Percentiles rank a stretch among this genome's conserved stretches.
These are phyloP conservation scores for Polydrusus pterygomalis DNA, from an alignment of 2,888 invertebrate genomes.

Conservation along the genomic window DNA sequence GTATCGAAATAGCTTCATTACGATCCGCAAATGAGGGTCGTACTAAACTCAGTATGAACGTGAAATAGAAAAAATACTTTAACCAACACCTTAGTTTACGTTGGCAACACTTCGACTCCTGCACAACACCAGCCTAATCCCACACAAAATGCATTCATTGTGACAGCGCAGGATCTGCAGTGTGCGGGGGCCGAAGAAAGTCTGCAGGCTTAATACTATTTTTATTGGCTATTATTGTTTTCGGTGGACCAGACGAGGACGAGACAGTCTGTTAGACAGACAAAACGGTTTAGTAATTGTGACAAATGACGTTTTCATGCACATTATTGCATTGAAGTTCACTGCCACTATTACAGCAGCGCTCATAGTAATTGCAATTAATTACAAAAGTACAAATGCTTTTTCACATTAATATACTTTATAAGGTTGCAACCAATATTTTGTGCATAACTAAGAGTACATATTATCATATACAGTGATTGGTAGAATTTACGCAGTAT, in stretches of 20 bases:
- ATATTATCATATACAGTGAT: no score
- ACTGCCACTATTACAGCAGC: constrained; percentile 2
- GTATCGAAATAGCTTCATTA: no score
- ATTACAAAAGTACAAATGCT: no score
- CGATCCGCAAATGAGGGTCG: no score
- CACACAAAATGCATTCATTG: constrained; percentile 18
- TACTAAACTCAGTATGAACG: no score
- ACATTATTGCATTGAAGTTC: constrained; percentile 5
- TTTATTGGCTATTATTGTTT: constrained; percentile 33
- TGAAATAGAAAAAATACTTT: no score
- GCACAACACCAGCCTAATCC: constrained; percentile 12
- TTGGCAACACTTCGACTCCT: constrained; percentile 5
- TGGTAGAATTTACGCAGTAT: no score
- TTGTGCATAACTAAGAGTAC: no score
- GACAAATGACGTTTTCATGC: constrained; percentile 12
- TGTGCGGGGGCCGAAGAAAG: constrained; percentile 31
- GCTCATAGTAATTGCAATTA: no score
- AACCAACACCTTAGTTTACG: no score
- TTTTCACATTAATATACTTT: no score
- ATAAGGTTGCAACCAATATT: no score
- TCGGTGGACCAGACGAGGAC: constrained; percentile 23
- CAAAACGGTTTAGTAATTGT: constrained; percentile 17
- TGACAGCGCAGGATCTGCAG: constrained; percentile 35
- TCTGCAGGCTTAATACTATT: constrained; percentile 32
- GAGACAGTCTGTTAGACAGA: constrained; percentile 13